A percentile compares a stretch with the other conserved stretches of the same genome.
Conservation (phyloP, 2,797 vertebrate genomes). For the Gobionotothen gibberifrons region DNA sequence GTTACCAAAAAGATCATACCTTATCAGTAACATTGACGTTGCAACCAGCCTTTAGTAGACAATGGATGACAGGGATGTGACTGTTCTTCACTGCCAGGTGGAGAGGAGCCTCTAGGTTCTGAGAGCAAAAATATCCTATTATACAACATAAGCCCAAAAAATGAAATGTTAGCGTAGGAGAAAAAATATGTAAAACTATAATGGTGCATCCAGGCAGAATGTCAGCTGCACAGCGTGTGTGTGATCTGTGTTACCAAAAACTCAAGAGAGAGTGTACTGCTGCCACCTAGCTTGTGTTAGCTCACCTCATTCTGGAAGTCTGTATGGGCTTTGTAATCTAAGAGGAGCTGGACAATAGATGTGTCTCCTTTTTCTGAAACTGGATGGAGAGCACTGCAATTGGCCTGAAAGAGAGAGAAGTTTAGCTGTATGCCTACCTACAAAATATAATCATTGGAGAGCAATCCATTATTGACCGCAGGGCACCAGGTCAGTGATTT, state of each 20-base stretch:
- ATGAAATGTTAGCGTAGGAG: background rate
- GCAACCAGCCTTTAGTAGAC: constrained; percentile 84
- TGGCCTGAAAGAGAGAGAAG: constrained; percentile 71
- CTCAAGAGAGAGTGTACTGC: constrained; percentile 12
- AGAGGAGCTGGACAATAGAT: constrained; percentile 86
- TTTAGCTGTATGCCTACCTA: constrained; percentile 1
- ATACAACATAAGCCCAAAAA: constrained; percentile 7
- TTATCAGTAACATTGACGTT: constrained; percentile 84
- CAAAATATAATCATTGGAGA: constrained; percentile 1
- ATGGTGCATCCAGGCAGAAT: background rate
- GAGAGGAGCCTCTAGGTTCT: constrained; percentile 88
- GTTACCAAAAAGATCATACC: constrained; percentile 61
- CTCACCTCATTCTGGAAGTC: constrained; percentile 84
- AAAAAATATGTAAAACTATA: constrained; percentile 14
- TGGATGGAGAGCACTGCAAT: constrained; percentile 81
- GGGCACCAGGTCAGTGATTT: background rate
- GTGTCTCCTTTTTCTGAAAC: constrained; percentile 84
- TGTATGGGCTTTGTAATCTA: constrained; percentile 79
- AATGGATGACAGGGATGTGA: constrained; percentile 84
- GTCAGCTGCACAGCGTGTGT: background rate
- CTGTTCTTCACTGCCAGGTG: constrained; percentile 89
- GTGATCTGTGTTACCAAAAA: constrained; percentile 1
- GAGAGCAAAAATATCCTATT: constrained; percentile 47
- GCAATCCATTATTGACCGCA: constrained; percentile 4
- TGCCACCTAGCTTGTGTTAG: constrained; percentile 34